Evolutionary conservation across 2,888 invertebrate species (phyloP), one percentile per base, ranked within the genome.

Genomic region (Drosophila mayaguana): DNA sequence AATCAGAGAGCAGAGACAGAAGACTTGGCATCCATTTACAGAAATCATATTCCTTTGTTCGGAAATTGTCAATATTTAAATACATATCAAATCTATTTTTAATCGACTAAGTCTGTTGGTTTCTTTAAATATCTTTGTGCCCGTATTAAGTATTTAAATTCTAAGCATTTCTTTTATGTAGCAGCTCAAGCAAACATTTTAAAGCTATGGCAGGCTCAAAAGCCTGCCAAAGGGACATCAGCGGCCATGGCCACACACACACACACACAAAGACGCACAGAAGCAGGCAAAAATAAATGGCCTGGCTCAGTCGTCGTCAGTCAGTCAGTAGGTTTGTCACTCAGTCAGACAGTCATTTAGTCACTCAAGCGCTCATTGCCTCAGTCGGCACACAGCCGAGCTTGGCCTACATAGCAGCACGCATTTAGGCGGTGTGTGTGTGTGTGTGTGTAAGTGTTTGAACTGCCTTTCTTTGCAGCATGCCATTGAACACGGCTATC

Each of bases 401-500:
- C 60, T 66, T 73, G 80, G 66, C 80, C 86, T 68, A 74, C 70
- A 72, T 78, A 85, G 53, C 68, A 68, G 64, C 64, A 63, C 69
- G 67, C 66, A 65, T 65, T 72, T 66, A 51, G 40, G 62, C 63
- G 54, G 18, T 55, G 32, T 7, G 8, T 34, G 48, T 40, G 32
- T 20, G 25, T 63, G 51, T 50, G 40, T 66, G 46, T 34, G 55
- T 46, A 22, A 22, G 50, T 53, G 63, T 63, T 22, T 45, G 45
- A 45, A 25, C 22, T 45, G 46, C 48, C 42, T 75, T 79, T 71
- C 75, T 79, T 32, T 43, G 65, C 60, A 68, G 68, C 69, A 64
- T 50, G 72, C 86, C 83, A 85, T 88, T 85, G 87, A 87, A 73
- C 71, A 83, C 53, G 77, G 77, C 88, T 63, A 80, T 75, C 67